Conservation (phyloP, 2,113 vertebrate genomes). For the Pteronura brasiliensis region DNA sequence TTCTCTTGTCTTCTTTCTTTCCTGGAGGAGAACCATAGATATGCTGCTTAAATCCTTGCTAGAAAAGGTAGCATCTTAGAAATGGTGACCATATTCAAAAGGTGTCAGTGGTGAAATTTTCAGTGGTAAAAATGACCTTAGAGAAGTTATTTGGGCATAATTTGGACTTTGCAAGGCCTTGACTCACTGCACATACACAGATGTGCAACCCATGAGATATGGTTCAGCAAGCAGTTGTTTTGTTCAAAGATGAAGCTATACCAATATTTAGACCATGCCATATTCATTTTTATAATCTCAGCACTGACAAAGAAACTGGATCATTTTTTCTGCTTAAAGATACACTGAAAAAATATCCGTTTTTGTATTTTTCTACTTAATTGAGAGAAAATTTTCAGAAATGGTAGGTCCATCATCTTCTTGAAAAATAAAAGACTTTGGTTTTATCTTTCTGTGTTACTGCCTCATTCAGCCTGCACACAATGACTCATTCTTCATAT, state of each 20-base stretch:
- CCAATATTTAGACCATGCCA: background rate
- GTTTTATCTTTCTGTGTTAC: background rate
- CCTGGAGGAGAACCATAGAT: too few species aligned
- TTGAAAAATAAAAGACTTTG: background rate
- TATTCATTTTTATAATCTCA: background rate
- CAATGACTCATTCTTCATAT: background rate
- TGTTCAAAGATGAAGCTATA: background rate
- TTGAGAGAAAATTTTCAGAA: conserved; percentile 19
- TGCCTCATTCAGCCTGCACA: background rate
- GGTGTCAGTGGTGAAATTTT: background rate
- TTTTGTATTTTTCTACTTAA: background rate
- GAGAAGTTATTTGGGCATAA: background rate
- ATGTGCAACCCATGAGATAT: background rate
- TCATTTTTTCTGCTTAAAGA: background rate
- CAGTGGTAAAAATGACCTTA: background rate
- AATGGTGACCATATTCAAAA: background rate
- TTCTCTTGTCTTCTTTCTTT: background rate
- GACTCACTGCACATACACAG: background rate
- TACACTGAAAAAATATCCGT: background rate
- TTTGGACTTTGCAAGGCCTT: background rate
- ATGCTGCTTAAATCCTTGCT: background rate
- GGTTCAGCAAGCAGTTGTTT: background rate
- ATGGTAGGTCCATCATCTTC: background rate
- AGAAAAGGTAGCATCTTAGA: background rate
- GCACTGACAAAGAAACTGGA: background rate